These are phyloP conservation scores for Lichenostomus cassidix DNA, from an alignment of 2,113 vertebrate genomes.

Conservation along the genomic window DNA sequence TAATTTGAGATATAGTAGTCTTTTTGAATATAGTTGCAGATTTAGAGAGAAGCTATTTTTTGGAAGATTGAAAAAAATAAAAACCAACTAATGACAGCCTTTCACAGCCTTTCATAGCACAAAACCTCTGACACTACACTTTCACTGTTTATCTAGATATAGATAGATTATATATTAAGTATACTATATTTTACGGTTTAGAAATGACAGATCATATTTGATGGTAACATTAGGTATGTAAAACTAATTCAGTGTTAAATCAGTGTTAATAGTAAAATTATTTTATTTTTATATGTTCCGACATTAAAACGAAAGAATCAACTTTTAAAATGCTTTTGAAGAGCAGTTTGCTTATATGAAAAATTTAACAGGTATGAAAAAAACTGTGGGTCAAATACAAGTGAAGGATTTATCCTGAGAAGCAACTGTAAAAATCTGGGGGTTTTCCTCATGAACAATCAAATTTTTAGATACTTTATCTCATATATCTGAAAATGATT, in stretches of 20 bases:
- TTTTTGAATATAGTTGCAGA: neutral
- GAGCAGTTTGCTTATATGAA: neutral
- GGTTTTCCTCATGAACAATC: rapidly evolving
- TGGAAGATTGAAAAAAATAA: neutral
- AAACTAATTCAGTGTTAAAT: neutral
- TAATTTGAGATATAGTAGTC: neutral
- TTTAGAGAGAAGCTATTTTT: neutral
- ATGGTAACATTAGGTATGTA: neutral
- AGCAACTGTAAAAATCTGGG: neutral
- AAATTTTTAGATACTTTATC: neutral
- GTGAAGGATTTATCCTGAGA: neutral
- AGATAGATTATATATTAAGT: neutral
- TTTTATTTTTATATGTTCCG: neutral
- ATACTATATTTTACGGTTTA: neutral
- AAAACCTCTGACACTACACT: neutral
- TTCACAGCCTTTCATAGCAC: neutral
- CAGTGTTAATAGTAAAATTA: neutral
- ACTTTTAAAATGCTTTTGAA: neutral
- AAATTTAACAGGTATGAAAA: neutral
- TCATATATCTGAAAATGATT: neutral
- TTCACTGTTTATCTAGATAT: neutral
- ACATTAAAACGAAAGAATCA: neutral
- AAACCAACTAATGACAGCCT: neutral
- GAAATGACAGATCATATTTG: neutral
- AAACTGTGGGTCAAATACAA: neutral